Base-by-base conservation (phyloP, 2,888 invertebrate genomes). In the Xestia sexstrigata region DNA sequence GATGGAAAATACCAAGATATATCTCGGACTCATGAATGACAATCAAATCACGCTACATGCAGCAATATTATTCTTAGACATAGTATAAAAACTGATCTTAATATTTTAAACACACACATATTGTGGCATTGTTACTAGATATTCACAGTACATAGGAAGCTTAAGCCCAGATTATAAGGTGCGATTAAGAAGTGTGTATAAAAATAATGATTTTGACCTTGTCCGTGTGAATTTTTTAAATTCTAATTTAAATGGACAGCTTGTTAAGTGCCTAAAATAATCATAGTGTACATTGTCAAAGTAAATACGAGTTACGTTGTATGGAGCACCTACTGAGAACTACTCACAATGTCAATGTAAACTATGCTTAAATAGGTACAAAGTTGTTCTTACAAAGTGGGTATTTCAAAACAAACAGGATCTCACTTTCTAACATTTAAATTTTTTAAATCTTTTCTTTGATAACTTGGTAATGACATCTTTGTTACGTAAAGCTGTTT, bases 341-440 rank as follows among this genome's bases (percentile, higher is more conserved):
- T 20, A 45, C 7, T 23, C 35, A 35, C 6, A 63, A 65, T 58
- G 66, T 39, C 45, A 79, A 45, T n/a, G 39, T 35, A 49, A 60
- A 60, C 45, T 72, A 13, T 42, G 23, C 13, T 39, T n/a, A 42
- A 42, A 23, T 55, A 62, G 6, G 9, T 62, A 42, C 35, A 55
- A 17, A 66, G 58, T 35, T 49, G 39, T 63, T 79, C 23, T 68
- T 15, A 49, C 23, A 42, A 79, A 81, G 20, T 74, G 45, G 52
- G 13, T 69, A 20, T 79, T 68, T 75, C 68, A 75, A 79, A 79
- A 74, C 70, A 47, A 65, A 30, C 60, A 69, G 74, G 26, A 69
- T 69, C 47, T 55, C 30, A 71, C 83, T 83, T 68, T 75, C 83
- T 74, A 83, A 74, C 65, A 75, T 78, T 74, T 68, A 42, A 42